Evolutionary conservation across 37 sponge, comb jelly and placozoan genomes (phyloP), one percentile per base, ranked within the genome.

Genomic region (Cladorhizidae sp.): DNA sequence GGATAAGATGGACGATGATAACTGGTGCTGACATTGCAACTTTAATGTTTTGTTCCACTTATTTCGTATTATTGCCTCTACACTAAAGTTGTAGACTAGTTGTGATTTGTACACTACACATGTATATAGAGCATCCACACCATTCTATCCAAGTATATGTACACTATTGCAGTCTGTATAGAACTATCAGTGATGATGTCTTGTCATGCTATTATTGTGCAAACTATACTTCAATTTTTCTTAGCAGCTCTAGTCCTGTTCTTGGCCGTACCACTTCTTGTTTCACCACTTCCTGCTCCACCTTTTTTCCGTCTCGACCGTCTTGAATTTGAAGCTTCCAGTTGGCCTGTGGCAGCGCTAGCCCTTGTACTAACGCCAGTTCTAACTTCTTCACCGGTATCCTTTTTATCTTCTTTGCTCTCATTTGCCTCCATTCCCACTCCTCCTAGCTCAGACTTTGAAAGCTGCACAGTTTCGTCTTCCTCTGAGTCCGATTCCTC

Each of bases 391-490:
- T 35, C 67, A 65, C 67, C 25, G 62, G 62, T 17, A 20, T 20
- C 12, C 28, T 59, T 26, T 28, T 23, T 3, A 28, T 8, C 6
- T 59, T 23, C 61, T 59, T 6, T 23, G 12, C 17, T 23, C 28
- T 28, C n/a, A 59, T 39, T 23, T 25, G 25, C 20, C 7, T 70
- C n/a, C 37, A 36, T 55, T 51, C 40, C 56, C 1, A 14, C 5
- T 52, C 76, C 76, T 40, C 64, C 70, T 6, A 80, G 26, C 31
- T 87, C 80, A 39, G 15, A 35, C 29, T 43, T 36, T 3, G 78
- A 82, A 37, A 88, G 57, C 40, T 77, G 54, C 14, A 88, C 57
- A 3, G 63, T 77, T 37, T 57, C 79, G 42, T 88, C 89, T 49
- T 88, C 88, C 31, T 88, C 89, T 57, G 51, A 78, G 22, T 50